phyloP scores from a whole-genome alignment of 2,797 vertebrate genomes.

The Brachymystax lenok region DNA sequence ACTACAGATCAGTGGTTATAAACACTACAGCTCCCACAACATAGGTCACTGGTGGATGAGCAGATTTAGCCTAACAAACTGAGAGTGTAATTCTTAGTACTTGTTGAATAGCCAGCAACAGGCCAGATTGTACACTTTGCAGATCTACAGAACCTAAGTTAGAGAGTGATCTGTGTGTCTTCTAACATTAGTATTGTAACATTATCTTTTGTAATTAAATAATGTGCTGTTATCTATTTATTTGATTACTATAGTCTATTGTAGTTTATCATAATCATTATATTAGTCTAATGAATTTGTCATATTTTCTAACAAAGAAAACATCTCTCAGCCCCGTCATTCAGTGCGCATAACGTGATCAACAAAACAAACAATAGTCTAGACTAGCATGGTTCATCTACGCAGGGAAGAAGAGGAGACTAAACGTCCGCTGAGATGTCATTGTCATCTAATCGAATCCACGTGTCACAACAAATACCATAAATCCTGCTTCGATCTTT shows the following conservation, averaged over 20 bases:
- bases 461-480: conserved; percentile 6
- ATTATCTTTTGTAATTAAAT: background rate
- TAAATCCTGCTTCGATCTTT: background rate
- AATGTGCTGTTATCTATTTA: background rate
- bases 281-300: background rate
- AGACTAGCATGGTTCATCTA: background rate
- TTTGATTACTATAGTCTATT: background rate
- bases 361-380: background rate
- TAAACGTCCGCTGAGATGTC: background rate
- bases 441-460: background rate
- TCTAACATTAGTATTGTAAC: background rate
- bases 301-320: background rate
- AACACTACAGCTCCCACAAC: background rate
- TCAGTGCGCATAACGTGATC: background rate
- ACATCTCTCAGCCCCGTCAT: background rate
- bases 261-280: background rate
- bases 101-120: background rate
- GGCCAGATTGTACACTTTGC: background rate
- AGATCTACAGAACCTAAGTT: background rate
- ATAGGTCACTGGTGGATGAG: conserved; percentile 4
- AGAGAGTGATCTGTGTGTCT: background rate
- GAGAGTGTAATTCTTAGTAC: background rate
- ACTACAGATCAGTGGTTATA: background rate
- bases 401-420: background rate
- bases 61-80: background rate